A percentile compares a stretch with the other conserved stretches of the same genome.
Evolutionary conservation across 2,797 vertebrate genomes (phyloP).

Genomic region (Hozukius guyotensis): DNA sequence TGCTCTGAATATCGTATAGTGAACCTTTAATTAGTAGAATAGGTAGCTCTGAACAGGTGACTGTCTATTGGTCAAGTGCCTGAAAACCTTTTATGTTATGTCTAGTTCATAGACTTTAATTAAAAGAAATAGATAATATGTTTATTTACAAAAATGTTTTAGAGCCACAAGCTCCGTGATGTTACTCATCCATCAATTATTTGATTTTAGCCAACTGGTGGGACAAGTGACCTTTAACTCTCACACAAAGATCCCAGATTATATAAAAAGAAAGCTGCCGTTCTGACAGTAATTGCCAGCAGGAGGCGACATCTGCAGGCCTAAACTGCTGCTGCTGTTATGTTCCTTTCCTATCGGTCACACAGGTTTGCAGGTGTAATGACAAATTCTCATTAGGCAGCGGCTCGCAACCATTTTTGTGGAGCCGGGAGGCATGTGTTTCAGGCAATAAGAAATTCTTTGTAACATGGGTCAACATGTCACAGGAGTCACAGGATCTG

Average conservation of each 20-base stretch:
- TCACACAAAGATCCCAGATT: neutral
- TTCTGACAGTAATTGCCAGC: neutral
- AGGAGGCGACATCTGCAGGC: neutral
- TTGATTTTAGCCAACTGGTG: neutral
- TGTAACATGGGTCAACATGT: no score
- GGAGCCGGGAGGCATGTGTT: no score
- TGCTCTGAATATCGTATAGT: no score
- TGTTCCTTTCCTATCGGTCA: no score
- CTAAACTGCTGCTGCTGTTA: neutral
- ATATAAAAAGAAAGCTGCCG: neutral
- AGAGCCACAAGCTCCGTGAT: neutral
- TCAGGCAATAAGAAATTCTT: no score
- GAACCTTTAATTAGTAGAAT: no score
- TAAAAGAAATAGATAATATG: neutral
- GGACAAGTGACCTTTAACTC: neutral
- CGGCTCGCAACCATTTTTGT: no score
- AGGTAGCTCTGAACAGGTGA: fast-evolving
- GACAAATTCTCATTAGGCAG: no score
- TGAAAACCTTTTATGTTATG: neutral
- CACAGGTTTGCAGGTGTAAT: neutral
- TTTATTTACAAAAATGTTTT: neutral
- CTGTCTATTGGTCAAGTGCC: no score
- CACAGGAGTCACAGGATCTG: no score
- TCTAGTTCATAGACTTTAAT: neutral
- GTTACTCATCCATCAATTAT: no score